Evolutionary conservation across 2,113 vertebrate species (phyloP), one percentile per base, ranked within the genome.

Genomic region (Strix uralensis): DNA sequence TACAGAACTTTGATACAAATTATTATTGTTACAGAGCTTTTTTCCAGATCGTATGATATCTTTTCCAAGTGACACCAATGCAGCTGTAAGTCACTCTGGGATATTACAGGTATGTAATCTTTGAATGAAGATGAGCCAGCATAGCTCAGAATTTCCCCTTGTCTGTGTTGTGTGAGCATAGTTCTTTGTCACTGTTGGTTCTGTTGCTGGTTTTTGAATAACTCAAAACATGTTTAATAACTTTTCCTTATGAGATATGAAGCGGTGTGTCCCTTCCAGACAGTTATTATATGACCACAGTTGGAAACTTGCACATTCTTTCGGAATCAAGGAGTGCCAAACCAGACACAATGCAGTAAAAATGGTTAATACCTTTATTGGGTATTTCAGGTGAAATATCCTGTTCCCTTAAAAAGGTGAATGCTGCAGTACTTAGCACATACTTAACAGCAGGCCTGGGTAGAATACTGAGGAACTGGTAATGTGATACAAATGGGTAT

Each of bases 1-100:
- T 83, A 27, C 3, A 9, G 23, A 91, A 79, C 27, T 82, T 81
- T 98, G 84, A 96, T 91, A 72, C 74, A 44, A 87, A 75, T 91
- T 93, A 86, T 97, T 97, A 54, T 62, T 87, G 92, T 97, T 80
- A 63, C 95, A 99, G 99, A 98, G 98, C 83, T 99, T 99, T 98
- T 99, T 99, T 97, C 99, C 99, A 88, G 99, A 99, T 95, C 98
- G 99, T 95, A 99, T 99, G 99, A 98, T 99, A 93, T 99, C 99
- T 90, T 98, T 99, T 97, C 98, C 98, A 91, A 98, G 97, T 97
- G 99, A 99, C 97, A 98, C 97, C 74, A 98, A 97, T 87, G 98
- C 98, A 93, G 97, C 98, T 91, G 92, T 99, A 94, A 98, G 98
- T 96, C 98, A 99, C 84, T 98, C 98, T 81, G 98, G 99, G 80